Evolutionary conservation across 1,140 invertebrate genomes (phyloP), one percentile per base, ranked within the genome.

Genomic region (Charaxes varanes): DNA sequence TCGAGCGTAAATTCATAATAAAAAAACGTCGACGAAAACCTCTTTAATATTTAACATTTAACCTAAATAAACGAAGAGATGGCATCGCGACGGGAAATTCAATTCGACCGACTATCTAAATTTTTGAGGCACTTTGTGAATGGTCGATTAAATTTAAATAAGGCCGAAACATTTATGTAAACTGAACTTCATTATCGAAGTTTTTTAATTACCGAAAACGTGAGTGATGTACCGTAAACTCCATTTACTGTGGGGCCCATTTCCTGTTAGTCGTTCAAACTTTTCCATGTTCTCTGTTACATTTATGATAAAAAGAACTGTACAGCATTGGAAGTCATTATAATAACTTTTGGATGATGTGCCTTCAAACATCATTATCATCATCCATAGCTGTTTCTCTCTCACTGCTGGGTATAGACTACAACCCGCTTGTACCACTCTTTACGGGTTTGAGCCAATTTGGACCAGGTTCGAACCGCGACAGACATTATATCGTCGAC

Each of bases 301-400:
- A 55, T 43, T 41, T 46, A 36, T 36, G 46, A 44, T 49, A 43
- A 61, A 66, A 67, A 59, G 49, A 61, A 53, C n/a, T 19, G 35
- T 50, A 45, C 55, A 53, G 40, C 56, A 47, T 60, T 53, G 53
- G 58, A 68, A 69, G 67, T 70, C 44, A 59, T 43, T 62, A 58
- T 55, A 49, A 61, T 54, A 68, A 70, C 54, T 73, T 66, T 57
- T 30, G 45, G 53, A 41, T 66, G 57, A 68, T 57, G 58, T 68
- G 62, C n/a, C n/a, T n/a, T n/a, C n/a, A n/a, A n/a, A n/a, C n/a
- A n/a, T n/a, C n/a, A n/a, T n/a, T n/a, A n/a, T n/a, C n/a, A n/a
- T n/a, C n/a, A n/a, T n/a, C n/a, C n/a, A n/a, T n/a, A n/a, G n/a
- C n/a, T n/a, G n/a, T n/a, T n/a, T n/a, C n/a, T n/a, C n/a, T n/a